Base-by-base conservation (phyloP, 2,113 vertebrate species). In the Ctenomys sociabilis region DNA sequence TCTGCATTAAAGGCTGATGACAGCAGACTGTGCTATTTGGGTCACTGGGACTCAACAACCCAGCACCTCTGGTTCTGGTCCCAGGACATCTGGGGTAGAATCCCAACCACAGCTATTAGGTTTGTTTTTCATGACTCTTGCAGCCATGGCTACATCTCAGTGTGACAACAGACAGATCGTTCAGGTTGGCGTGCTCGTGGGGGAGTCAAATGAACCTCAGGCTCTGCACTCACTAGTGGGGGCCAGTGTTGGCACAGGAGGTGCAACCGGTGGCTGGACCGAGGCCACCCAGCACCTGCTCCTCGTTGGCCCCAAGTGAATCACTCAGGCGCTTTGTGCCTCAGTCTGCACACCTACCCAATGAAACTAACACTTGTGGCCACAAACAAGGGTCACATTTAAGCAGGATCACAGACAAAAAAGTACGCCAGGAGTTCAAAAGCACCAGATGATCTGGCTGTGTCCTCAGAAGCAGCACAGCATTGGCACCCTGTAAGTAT, bases 371-470 rank as follows among this genome's bases (percentile, higher is more conserved):
- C 3, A 88, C 17, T 30, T 22, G 35, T 64, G 66, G 35, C 89
- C 40, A 12, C 52, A 88, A 52, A 40, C 30, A 10, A 1, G 30
- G 73, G 82, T 80, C 77, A 13, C 59, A 14, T 57, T 95, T 73
- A 95, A n/a, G 40, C 54, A 81, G 68, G 21, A 32, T 21, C 26
- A 30, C 37, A 59, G 1, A 2, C 22, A 43, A 12, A n/a, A 57
- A 68, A 26, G 43, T 45, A 35, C 5, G 4, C 12, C 30, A 0
- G 32, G 54, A 66, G 17, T 26, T 83, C 13, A 10, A 61, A 30
- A 16, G 16, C 28, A 40, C 52, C 12, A 16, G 22, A 24, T 26
- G 32, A 24, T 2, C 2, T 24, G 16, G 14, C 43, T 13, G 0
- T 17, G 61, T 64, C 19, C 28, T 52, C 61, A 84, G 54, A 72